Evolutionary conservation across 2,797 vertebrate genomes (phyloP).

Genomic region (Balearica regulorum): DNA sequence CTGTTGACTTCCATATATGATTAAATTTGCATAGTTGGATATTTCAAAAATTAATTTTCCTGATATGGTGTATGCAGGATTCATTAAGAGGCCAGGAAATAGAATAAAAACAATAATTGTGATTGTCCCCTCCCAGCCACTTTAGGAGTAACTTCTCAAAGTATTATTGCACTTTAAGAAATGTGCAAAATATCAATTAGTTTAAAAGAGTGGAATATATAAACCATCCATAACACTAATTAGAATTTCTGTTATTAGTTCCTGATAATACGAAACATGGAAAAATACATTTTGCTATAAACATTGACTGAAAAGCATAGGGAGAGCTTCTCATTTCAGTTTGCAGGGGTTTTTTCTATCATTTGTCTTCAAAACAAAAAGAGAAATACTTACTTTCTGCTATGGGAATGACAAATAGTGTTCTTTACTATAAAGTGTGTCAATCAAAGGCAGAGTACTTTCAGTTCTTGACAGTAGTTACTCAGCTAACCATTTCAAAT

Average conservation of each 20-base stretch:
- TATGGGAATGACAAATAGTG: neutral
- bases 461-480: neutral
- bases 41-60: neutral
- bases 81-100: neutral
- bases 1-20: neutral
- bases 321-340: neutral
- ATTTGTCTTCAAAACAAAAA: neutral
- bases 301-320: neutral
- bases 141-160: neutral
- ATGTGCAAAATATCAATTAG: neutral
- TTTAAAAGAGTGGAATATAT: neutral
- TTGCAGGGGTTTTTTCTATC: neutral
- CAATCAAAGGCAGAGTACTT: neutral
- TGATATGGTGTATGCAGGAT: neutral
- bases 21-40: neutral
- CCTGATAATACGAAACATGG: neutral
- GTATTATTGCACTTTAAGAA: neutral
- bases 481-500: neutral
- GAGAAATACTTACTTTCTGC: neutral
- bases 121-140: neutral
- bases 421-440: neutral
- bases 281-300: neutral
- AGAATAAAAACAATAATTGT: neutral
- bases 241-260: neutral
- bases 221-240: neutral